phyloP scores from a whole-genome alignment of 2,797 vertebrate species.

The Remorina albescens region DNA sequence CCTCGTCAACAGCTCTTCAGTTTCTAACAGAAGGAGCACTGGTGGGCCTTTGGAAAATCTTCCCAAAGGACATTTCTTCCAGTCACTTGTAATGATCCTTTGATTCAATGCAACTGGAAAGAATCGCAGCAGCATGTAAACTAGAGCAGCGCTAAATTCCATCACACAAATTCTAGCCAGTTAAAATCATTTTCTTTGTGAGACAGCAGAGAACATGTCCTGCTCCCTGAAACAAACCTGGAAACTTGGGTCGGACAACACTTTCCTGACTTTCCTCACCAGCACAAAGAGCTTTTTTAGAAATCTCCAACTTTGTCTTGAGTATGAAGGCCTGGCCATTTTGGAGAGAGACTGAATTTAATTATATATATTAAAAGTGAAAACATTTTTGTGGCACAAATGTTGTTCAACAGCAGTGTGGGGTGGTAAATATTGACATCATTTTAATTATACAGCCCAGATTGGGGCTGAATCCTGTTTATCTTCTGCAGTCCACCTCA shows the following conservation, averaged over 20 bases:
- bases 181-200: neutral
- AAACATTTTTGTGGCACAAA: neutral
- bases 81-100: neutral
- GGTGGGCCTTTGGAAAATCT: neutral
- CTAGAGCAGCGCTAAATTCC: neutral
- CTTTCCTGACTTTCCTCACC: neutral
- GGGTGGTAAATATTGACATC: conserved; percentile 34
- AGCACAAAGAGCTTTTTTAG: neutral
- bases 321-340: neutral
- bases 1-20: conserved; percentile 7
- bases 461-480: neutral
- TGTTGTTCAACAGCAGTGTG: neutral
- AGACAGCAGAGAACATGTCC: neutral
- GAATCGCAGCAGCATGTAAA: neutral
- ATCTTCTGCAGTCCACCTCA: neutral
- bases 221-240: neutral
- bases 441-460: conserved; percentile 6
- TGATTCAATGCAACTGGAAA: neutral
- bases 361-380: neutral
- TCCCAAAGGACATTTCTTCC: neutral
- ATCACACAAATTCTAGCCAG: neutral
- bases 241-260: neutral
- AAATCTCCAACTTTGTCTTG: neutral
- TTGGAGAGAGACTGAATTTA: neutral
- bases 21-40: neutral